A percentile compares a stretch with the other conserved stretches of the same genome.
Evolutionary conservation across 2,888 invertebrate genomes (phyloP).

Genomic region (Brachyptera putata): DNA sequence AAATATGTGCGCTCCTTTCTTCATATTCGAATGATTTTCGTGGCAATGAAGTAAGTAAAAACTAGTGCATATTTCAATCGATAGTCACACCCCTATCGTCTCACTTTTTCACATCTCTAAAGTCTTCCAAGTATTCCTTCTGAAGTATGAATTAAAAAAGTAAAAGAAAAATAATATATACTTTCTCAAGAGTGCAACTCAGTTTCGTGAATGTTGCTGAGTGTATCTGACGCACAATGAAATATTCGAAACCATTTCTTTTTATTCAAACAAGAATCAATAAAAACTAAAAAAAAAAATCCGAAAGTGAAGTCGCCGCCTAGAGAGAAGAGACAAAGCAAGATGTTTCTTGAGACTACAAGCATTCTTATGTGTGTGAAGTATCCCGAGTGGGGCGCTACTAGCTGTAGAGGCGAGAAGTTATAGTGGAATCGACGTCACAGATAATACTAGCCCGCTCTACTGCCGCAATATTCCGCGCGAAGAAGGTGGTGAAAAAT

Average conservation of each 20-base stretch:
- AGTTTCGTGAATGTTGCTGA: too few relatives aligned
- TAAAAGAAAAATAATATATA: too few relatives aligned
- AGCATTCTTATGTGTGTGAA: background rate
- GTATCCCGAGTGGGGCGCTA: background rate
- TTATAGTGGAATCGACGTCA: slow-evolving; percentile 15
- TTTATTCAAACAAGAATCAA: slow-evolving; percentile 4
- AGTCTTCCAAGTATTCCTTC: too few relatives aligned
- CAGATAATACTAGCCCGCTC: slow-evolving; percentile 21
- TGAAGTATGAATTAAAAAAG: too few relatives aligned
- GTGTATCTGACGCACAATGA: slow-evolving; percentile 1
- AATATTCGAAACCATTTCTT: background rate
- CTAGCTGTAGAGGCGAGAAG: slow-evolving; percentile 9
- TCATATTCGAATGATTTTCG: too few relatives aligned
- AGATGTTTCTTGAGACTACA: slow-evolving; percentile 1
- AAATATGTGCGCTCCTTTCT: too few relatives aligned
- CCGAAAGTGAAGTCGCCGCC: background rate
- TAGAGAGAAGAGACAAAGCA: slow-evolving; percentile 19
- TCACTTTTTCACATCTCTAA: too few relatives aligned
- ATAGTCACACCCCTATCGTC: too few relatives aligned
- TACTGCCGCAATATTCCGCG: slow-evolving; percentile 14
- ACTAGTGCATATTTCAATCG: too few relatives aligned
- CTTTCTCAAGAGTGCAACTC: too few relatives aligned
- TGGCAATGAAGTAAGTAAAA: too few relatives aligned
- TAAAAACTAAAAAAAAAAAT: slow-evolving; percentile 12
- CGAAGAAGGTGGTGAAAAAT: slow-evolving; percentile 15